Evolutionary conservation across 2,888 invertebrate species (phyloP).

Genomic region (Sceliomorpha sp.): DNA sequence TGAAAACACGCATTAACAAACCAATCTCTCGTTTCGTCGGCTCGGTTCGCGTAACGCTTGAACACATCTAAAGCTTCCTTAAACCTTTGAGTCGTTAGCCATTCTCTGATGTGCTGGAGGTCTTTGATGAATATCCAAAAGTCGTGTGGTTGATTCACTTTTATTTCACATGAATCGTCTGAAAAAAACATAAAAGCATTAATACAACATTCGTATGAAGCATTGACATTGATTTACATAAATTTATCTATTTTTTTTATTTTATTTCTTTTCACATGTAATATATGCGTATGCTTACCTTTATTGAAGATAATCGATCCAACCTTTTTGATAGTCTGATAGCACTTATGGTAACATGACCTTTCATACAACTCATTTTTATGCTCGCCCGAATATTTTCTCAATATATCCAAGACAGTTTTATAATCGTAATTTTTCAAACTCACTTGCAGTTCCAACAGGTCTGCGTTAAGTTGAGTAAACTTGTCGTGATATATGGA

Average conservation of each 20-base stretch:
- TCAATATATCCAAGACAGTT: constrained; percentile 12
- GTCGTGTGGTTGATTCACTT: constrained; percentile 11
- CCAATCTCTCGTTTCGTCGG: constrained; percentile 6
- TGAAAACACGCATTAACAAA: constrained; percentile 30
- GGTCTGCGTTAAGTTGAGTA: constrained; percentile 11
- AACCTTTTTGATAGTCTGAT: constrained; percentile 5
- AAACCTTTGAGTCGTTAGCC: not conserved
- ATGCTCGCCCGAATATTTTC: constrained; percentile 17
- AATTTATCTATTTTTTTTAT: no score
- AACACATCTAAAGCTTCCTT: constrained; percentile 6
- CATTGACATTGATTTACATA: no score
- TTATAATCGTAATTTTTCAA: constrained; percentile 11
- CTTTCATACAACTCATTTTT: not conserved
- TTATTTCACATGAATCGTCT: constrained; percentile 13
- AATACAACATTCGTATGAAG: no score
- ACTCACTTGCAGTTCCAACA: constrained; percentile 4
- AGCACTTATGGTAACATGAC: constrained; percentile 19
- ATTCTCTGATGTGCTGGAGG: constrained; percentile 13
- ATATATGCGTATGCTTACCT: constrained; percentile 3
- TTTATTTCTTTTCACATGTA: no score
- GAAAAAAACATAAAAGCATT: constrained; percentile 5
- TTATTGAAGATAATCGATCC: constrained; percentile 3
- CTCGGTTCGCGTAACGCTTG: constrained; percentile 17
- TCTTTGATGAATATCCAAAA: constrained; percentile 36
- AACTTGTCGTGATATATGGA: constrained; percentile 27